These are phyloP conservation scores for Amorpha juglandis DNA, from an alignment of 2,888 invertebrate genomes.

Conservation along the genomic window DNA sequence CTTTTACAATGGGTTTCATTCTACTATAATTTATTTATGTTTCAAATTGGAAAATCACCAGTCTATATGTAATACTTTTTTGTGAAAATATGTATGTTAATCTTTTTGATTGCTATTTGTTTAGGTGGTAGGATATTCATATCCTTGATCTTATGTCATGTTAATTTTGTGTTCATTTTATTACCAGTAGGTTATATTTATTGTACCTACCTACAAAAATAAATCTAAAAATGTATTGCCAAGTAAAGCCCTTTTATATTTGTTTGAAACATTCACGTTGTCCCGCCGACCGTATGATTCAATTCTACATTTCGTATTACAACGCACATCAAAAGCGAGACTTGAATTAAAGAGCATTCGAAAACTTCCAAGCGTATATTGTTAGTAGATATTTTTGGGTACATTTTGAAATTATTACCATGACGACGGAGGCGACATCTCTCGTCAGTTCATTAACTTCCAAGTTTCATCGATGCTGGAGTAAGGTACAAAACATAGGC, in stretches of 20 bases:
- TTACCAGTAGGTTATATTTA: no score
- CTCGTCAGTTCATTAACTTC: conserved; percentile 74
- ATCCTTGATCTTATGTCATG: no score
- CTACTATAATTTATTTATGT: no score
- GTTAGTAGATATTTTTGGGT: conserved; percentile 31
- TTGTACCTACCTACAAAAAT: not conserved
- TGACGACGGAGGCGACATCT: conserved; percentile 65
- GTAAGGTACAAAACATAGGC: conserved; percentile 39
- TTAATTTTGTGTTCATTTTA: no score
- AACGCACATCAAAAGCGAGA: conserved; percentile 22
- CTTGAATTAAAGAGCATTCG: conserved; percentile 13
- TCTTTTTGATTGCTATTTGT: no score
- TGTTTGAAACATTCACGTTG: conserved; percentile 2
- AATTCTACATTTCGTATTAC: conserved; percentile 14
- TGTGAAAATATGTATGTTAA: no score
- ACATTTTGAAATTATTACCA: conserved; percentile 59
- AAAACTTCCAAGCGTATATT: conserved; percentile 21
- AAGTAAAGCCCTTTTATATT: not conserved
- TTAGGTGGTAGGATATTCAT: no score
- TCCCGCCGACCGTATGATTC: conserved; percentile 5
- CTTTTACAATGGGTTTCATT: no score
- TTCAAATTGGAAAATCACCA: no score
- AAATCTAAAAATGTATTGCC: not conserved
- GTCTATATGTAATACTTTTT: no score
- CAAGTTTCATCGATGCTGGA: conserved; percentile 42